phyloP scores from a whole-genome alignment of 2,113 vertebrate species.

The Casuarius casuarius region DNA sequence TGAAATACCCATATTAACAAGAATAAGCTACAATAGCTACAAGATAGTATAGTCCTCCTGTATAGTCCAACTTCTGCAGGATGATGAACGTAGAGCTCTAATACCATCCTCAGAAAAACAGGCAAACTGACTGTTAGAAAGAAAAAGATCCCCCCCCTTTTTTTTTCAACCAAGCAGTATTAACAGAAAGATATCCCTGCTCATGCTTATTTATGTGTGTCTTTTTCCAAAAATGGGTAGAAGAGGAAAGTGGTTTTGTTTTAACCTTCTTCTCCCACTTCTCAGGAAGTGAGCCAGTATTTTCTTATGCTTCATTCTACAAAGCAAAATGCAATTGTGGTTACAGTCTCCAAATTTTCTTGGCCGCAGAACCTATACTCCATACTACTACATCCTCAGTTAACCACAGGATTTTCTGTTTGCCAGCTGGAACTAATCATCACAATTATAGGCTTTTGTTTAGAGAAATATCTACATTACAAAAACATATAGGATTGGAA shows the following conservation, averaged over 20 bases:
- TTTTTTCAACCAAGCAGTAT: neutral
- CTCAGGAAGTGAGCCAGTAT: neutral
- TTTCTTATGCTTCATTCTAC: neutral
- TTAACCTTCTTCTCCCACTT: neutral
- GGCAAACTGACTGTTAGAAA: neutral
- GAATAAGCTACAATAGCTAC: neutral
- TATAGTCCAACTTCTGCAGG: neutral
- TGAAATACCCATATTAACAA: neutral
- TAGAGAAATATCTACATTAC: neutral
- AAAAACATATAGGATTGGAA: neutral
- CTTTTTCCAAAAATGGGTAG: neutral
- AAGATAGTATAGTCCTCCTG: neutral
- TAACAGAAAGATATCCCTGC: neutral
- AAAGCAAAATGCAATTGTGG: neutral
- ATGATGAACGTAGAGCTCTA: neutral
- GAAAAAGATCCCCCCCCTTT: neutral
- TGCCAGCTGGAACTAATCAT: conserved; percentile 48
- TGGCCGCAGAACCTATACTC: neutral
- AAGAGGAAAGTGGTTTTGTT: neutral
- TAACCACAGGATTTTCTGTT: conserved; percentile 2
- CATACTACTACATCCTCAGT: neutral
- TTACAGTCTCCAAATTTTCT: neutral
- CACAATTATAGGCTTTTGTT: conserved; percentile 54
- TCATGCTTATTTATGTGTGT: neutral
- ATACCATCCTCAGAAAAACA: neutral